Conservation (phyloP, 2,113 vertebrate genomes). For the Choloepus hoffmanni region DNA sequence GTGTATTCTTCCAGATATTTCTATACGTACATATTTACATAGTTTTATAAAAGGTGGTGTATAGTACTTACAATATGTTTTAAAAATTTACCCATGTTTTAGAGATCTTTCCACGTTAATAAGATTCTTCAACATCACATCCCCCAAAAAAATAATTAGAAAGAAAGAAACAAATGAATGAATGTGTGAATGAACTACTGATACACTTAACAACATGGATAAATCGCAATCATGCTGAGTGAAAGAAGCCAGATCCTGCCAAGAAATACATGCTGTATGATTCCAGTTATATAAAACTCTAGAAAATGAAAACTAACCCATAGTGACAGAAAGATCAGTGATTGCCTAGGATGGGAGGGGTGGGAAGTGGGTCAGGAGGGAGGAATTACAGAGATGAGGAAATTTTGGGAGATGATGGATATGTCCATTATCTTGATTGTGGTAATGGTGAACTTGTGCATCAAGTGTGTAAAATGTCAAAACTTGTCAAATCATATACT, state of each 20-base stretch:
- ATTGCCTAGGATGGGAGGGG: background rate
- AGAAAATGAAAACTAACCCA: conserved; percentile 15
- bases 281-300: background rate
- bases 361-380: background rate
- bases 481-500: conserved; percentile 37
- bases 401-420: background rate
- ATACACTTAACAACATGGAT: background rate
- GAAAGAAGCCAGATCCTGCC: conserved; percentile 34
- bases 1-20: conserved; percentile 1
- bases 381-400: conserved; percentile 29
- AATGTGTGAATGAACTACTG: background rate
- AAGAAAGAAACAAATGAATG: background rate
- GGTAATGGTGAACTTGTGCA: background rate
- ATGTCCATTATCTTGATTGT: conserved; percentile 36
- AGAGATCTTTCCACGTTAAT: conserved; percentile 22
- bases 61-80: conserved; percentile 19
- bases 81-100: conserved; percentile 37
- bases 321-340: conserved; percentile 36
- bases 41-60: conserved; percentile 17
- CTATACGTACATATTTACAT: background rate
- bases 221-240: background rate
- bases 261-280: conserved; percentile 20
- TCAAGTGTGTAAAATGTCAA: conserved; percentile 28
- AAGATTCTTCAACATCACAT: conserved; percentile 19
- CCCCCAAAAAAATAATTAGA: background rate